phyloP scores from a whole-genome alignment of 1,140 invertebrate genomes.

The Campoletis sonorensis region DNA sequence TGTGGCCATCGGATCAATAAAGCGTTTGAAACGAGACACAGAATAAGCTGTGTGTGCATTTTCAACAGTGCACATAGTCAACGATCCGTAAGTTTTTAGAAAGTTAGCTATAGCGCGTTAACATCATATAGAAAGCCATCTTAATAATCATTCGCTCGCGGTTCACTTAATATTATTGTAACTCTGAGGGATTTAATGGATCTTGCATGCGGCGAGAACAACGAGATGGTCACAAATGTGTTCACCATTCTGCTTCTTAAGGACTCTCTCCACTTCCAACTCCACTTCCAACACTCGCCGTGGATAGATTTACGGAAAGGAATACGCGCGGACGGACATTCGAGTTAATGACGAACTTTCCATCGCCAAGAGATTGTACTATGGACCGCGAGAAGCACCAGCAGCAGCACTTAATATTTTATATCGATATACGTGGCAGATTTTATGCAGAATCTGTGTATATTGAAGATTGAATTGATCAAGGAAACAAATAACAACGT shows the following conservation, averaged over 20 bases:
- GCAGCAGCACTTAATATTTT: neutral
- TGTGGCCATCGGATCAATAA: slow-evolving; percentile 6
- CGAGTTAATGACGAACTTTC: slow-evolving; percentile 7
- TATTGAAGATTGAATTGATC: no score
- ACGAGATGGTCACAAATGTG: slow-evolving; percentile 18
- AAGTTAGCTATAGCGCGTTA: slow-evolving; percentile 1
- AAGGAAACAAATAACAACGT: no score
- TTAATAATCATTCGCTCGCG: slow-evolving; percentile 13
- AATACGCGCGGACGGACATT: neutral
- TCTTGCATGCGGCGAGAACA: neutral
- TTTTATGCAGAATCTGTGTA: neutral
- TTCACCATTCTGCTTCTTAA: neutral
- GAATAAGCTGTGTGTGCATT: neutral
- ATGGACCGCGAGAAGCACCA: no score
- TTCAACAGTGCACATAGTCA: neutral
- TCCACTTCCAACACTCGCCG: no score
- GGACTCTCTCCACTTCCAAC: neutral
- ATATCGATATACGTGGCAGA: neutral
- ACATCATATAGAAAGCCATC: slow-evolving; percentile 33
- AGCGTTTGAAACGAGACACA: neutral
- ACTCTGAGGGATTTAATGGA: slow-evolving; percentile 19
- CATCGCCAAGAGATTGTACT: neutral
- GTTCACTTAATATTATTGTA: slow-evolving; percentile 30
- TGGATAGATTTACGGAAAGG: neutral
- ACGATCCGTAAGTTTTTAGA: slow-evolving; percentile 23